Evolutionary conservation across 2,888 invertebrate genomes (phyloP).

Genomic region (Amphiduros pacificus): DNA sequence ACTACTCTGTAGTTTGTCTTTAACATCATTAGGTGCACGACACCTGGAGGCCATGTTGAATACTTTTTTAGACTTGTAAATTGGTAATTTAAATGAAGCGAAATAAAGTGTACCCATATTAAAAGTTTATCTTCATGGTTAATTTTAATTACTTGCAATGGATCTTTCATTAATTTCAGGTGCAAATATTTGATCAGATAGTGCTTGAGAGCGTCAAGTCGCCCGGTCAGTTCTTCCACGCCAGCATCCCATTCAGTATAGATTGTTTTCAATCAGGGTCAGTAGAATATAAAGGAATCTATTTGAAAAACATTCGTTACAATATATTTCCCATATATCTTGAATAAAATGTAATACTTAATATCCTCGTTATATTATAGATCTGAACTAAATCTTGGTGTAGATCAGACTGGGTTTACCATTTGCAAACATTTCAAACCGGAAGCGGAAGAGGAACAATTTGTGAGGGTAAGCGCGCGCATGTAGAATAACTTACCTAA

Average conservation of each 20-base stretch:
- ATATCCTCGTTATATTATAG: slow-evolving; percentile 34
- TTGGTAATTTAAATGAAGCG: background rate
- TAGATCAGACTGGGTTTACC: slow-evolving; percentile 56
- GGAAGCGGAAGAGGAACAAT: slow-evolving; percentile 45
- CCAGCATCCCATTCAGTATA: slow-evolving; percentile 50
- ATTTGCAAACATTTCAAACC: slow-evolving; percentile 47
- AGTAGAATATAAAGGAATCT: too few species aligned
- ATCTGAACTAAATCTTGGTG: slow-evolving; percentile 57
- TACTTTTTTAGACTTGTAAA: too few species aligned
- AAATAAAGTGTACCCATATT: too few species aligned
- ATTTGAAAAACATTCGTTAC: too few species aligned
- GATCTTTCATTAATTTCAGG: slow-evolving; percentile 19
- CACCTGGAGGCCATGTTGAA: too few species aligned
- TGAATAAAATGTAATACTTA: too few species aligned
- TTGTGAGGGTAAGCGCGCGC: slow-evolving; percentile 51
- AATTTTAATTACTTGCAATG: too few species aligned
- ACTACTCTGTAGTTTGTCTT: too few species aligned
- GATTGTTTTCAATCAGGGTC: slow-evolving; percentile 41
- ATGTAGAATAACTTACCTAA: too few species aligned
- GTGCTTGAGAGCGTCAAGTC: slow-evolving; percentile 59
- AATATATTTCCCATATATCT: too few species aligned
- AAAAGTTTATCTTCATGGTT: too few species aligned
- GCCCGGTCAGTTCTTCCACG: slow-evolving; percentile 57
- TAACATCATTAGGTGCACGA: too few species aligned
- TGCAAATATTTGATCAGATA: slow-evolving; percentile 58